Percentiles rank a stretch among this genome's conserved stretches.
Evolutionary conservation across 2,113 vertebrate species (phyloP).

Genomic region (Choloepus hoffmanni): DNA sequence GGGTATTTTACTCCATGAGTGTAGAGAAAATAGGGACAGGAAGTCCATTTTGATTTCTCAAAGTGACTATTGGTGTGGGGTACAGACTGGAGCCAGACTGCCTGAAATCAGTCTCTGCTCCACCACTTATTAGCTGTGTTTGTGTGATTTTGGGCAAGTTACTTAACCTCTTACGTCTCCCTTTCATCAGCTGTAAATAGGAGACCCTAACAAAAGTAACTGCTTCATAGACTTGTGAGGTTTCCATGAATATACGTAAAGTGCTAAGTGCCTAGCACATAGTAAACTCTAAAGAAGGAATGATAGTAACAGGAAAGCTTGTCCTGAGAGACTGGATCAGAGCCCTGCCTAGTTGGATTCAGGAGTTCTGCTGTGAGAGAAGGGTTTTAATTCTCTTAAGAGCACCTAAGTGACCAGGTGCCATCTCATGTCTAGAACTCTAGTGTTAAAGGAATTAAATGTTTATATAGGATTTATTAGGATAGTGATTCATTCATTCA

Average conservation of each 20-base stretch:
- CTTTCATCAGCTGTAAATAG: neutral
- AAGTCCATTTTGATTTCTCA: conserved; percentile 18
- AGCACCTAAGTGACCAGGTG: neutral
- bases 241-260: neutral
- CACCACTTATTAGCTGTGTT: neutral
- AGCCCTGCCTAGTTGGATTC: neutral
- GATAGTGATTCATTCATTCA: conserved; percentile 6
- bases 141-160: neutral
- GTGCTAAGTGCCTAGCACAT: neutral
- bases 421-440: neutral
- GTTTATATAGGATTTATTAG: conserved; percentile 10
- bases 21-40: neutral
- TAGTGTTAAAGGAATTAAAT: conserved; percentile 3
- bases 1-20: conserved; percentile 20
- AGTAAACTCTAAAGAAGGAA: neutral
- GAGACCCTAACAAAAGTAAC: neutral
- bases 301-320: neutral
- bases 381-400: conserved; percentile 39
- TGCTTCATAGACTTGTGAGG: conserved; percentile 5
- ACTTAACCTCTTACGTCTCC: neutral
- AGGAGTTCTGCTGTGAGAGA: neutral
- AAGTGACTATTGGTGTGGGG: neutral
- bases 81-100: neutral
- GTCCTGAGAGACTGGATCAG: neutral
- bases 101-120: neutral